Percentiles rank a stretch among this genome's conserved stretches.
These are phyloP conservation scores for Nannospalax galili DNA, from an alignment of 2,113 vertebrate species.

Conservation along the genomic window DNA sequence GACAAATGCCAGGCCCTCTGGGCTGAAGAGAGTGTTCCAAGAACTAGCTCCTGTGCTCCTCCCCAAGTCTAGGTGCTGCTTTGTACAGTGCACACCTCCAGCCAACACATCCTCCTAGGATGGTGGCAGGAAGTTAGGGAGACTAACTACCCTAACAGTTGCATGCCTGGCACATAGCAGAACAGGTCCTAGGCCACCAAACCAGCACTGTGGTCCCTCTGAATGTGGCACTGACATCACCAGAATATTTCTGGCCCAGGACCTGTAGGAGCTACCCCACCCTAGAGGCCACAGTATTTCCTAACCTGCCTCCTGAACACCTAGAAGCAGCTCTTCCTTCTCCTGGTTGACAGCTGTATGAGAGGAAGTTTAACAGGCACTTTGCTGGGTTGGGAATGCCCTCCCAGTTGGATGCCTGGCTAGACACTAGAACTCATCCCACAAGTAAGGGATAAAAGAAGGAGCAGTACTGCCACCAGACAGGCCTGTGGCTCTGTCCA, in stretches of 20 bases:
- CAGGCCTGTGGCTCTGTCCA: not conserved
- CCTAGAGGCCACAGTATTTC: not conserved
- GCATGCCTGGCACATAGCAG: not conserved
- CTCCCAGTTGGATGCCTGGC: not conserved
- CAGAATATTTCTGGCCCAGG: accelerated
- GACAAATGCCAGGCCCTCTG: not conserved
- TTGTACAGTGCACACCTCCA: not conserved
- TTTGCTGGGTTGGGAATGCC: accelerated
- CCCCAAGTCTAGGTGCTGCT: not conserved
- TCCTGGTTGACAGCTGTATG: constrained; percentile 49
- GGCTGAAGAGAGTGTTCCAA: not conserved
- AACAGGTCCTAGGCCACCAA: not conserved
- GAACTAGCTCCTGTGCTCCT: not conserved
- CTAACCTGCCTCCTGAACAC: constrained; percentile 19
- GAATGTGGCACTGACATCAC: not conserved
- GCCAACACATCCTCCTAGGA: not conserved
- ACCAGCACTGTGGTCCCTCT: not conserved
- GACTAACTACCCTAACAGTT: not conserved
- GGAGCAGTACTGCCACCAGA: accelerated
- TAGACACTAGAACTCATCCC: not conserved
- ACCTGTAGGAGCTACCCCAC: not conserved
- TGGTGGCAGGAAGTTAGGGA: not conserved
- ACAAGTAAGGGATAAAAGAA: not conserved
- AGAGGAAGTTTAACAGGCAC: constrained; percentile 61
- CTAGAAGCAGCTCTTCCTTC: constrained; percentile 78